Conservation (phyloP, 2,797 vertebrate species). For the Heteromormyrus szaboi region DNA sequence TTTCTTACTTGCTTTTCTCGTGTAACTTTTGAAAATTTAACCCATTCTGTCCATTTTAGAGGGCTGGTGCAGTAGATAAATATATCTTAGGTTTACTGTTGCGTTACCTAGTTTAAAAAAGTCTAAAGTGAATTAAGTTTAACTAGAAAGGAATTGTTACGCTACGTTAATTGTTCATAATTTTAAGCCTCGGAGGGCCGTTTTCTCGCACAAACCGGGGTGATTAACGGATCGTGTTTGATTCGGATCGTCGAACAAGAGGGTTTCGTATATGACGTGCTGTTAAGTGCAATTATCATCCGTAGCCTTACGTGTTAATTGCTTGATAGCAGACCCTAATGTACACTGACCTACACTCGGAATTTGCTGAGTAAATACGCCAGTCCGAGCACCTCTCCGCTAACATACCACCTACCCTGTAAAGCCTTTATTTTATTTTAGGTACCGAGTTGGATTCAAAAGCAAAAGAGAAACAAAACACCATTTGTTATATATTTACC, state of each 20-base stretch:
- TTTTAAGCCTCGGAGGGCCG: not conserved
- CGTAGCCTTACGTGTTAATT: not conserved
- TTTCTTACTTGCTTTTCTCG: not conserved
- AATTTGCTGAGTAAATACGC: not conserved
- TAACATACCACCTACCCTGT: not conserved
- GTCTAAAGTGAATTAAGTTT: not conserved
- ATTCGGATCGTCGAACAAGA: not conserved
- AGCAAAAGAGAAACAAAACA: not conserved
- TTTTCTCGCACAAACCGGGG: not conserved
- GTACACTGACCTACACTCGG: not conserved
- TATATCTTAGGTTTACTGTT: not conserved
- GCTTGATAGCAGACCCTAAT: not conserved
- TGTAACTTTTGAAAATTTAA: not conserved
- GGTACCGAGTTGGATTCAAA: not conserved
- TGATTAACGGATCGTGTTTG: not conserved
- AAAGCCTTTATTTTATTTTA: not conserved
- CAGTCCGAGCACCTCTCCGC: not conserved
- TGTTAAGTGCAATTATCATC: not conserved
- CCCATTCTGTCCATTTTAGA: not conserved
- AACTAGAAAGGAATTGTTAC: not conserved
- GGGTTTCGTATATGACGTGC: not conserved
- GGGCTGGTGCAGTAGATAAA: not conserved
- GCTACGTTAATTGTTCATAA: not conserved
- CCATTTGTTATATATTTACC: not conserved
- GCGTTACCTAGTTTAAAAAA: not conserved